A percentile compares a stretch with the other conserved stretches of the same genome.
Evolutionary conservation across 2,113 vertebrate genomes (phyloP).

Genomic region (Corythoichthys intestinalis): DNA sequence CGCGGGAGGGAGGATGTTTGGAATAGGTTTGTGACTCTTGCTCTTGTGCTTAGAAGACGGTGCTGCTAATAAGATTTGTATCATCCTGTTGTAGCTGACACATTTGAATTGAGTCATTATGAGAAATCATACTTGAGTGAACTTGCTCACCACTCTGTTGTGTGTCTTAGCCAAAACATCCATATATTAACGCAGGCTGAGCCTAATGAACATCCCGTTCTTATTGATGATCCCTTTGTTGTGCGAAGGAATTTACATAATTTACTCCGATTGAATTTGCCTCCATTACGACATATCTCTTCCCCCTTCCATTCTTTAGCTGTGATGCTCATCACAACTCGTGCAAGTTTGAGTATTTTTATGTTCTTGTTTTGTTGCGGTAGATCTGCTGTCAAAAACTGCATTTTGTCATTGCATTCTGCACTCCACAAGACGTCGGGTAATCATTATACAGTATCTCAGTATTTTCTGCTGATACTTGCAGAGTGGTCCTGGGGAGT

Average conservation of each 20-base stretch:
- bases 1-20: not conserved
- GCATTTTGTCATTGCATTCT: slow-evolving; percentile 20
- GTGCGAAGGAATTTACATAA: slow-evolving; percentile 65
- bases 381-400: slow-evolving; percentile 1
- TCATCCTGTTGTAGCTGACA: slow-evolving; percentile 51
- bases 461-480: slow-evolving; percentile 68
- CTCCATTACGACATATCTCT: slow-evolving; percentile 54
- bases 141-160: slow-evolving; percentile 56
- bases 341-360: slow-evolving; percentile 19
- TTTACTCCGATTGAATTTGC: slow-evolving; percentile 63
- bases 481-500: slow-evolving; percentile 39
- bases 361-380: slow-evolving; percentile 11
- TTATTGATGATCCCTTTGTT: slow-evolving; percentile 72
- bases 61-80: slow-evolving; percentile 42
- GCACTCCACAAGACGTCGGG: slow-evolving; percentile 36
- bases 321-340: slow-evolving; percentile 19
- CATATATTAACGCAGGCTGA: slow-evolving; percentile 63
- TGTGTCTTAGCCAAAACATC: slow-evolving; percentile 54
- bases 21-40: slow-evolving; percentile 2
- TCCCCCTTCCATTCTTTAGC: slow-evolving; percentile 17
- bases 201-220: slow-evolving; percentile 64
- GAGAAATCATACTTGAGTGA: slow-evolving; percentile 55
- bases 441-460: slow-evolving; percentile 53
- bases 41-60: slow-evolving; percentile 8
- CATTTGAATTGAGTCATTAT: slow-evolving; percentile 48